A percentile compares a stretch with the other conserved stretches of the same genome.
Evolutionary conservation across 2,888 invertebrate species (phyloP).

Genomic region (Polydrusus pterygomalis): DNA sequence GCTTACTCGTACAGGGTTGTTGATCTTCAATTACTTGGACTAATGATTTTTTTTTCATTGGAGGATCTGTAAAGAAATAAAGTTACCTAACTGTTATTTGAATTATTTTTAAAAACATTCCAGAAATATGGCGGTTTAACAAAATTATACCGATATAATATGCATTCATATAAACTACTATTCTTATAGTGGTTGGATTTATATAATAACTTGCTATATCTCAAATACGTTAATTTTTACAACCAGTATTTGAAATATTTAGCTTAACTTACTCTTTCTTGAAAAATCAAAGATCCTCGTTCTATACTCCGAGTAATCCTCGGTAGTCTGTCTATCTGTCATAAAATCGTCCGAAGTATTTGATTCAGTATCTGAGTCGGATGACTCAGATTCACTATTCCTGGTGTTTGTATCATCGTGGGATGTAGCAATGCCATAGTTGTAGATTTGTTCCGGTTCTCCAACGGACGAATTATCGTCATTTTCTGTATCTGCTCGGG

Average conservation of each 20-base stretch:
- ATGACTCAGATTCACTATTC: constrained; percentile 18
- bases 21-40: constrained; percentile 57
- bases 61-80: constrained; percentile 25
- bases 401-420: constrained; percentile 7
- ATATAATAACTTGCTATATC: too few relatives aligned
- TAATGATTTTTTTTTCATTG: constrained; percentile 48
- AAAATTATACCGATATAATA: too few relatives aligned
- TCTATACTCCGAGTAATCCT: constrained; percentile 64
- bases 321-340: constrained; percentile 62
- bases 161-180: too few relatives aligned
- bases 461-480: constrained; percentile 23
- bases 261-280: constrained; percentile 27
- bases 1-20: constrained; percentile 47
- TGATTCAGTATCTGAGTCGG: constrained; percentile 36
- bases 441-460: constrained; percentile 34
- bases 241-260: too few relatives aligned
- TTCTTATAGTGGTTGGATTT: too few relatives aligned
- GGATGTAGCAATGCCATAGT: constrained; percentile 34
- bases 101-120: too few relatives aligned
- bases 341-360: constrained; percentile 62
- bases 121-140: too few relatives aligned
- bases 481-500: background rate
- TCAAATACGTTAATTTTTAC: too few relatives aligned
- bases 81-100: constrained; percentile 1
- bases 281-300: constrained; percentile 67